Base-by-base conservation (phyloP, 2,888 invertebrate genomes). In the Hermaeophaga mercurialis region DNA sequence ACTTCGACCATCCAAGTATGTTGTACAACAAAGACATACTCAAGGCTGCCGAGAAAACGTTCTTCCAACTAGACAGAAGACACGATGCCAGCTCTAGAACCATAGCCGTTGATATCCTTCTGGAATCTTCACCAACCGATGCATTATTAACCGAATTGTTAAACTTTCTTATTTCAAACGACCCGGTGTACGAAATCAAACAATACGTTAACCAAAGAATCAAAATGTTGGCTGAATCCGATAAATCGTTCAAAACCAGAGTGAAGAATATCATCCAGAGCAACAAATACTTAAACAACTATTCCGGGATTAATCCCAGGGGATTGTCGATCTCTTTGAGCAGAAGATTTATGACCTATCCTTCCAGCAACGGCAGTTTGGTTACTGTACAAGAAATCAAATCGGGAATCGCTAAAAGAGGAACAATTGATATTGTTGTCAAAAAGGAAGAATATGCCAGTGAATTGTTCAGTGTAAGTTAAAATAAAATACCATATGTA, bases 301-400 rank as follows among this genome's bases (percentile, higher is more conserved):
- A 91, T 71, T 77, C 89, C 64, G 78, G 84, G 4, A 74, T 88
- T 65, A 83, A 85, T 0, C 88, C 87, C 59, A 83, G 82, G 64
- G 92, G 91, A 8, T 78, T 90, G 11, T 89, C 90, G 4, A 88
- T 90, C 1, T 88, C 88, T 0, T 82, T 92, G 60, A 83, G 83
- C 0, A 81, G 90, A 31, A 77, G 77, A 8, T 84, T 90, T 45
- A 79, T 87, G n/a, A 75, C 73, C 8, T 79, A 82, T 11, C 76
- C 81, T 0, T 83, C 82, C 19, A 84, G 81, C 43, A 88, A 88
- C 64, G 88, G 87, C 11, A 82, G 82, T n/a, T 73, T 88, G 26
- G 71, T 86, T 0, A 84, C 87, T n/a, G 77, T 85, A 3, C 89
- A 92, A 74, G 91, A 92, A 75, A 87, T 91, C 39, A 82, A 82